Conservation (phyloP, 37 sponge, comb jelly and placozoan genomes). For the Cliona cf. orientalis region DNA sequence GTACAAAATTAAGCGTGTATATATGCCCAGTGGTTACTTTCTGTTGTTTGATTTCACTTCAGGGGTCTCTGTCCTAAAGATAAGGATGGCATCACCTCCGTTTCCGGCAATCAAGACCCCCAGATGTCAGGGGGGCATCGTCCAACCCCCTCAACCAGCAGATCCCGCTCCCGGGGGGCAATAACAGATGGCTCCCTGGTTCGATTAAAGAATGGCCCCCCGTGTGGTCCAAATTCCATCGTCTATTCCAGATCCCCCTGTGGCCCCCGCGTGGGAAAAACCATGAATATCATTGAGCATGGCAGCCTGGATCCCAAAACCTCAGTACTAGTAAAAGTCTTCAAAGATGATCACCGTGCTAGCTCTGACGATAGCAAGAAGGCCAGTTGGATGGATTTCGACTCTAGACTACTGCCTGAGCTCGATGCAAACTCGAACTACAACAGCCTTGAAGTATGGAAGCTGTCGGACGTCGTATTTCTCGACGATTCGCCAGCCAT, state of each 20-base stretch:
- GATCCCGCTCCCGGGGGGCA: not conserved
- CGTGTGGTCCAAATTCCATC: slow-evolving; percentile 58
- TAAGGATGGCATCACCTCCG: not conserved
- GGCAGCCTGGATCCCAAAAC: slow-evolving; percentile 45
- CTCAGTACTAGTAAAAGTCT: slow-evolving; percentile 48
- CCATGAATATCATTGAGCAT: slow-evolving; percentile 54
- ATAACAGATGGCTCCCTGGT: slow-evolving; percentile 72
- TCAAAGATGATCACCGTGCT: slow-evolving; percentile 1
- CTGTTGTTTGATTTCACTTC: not conserved
- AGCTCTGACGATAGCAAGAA: not conserved
- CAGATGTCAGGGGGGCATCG: not conserved
- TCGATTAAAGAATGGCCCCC: slow-evolving; percentile 70
- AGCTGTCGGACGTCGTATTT: slow-evolving; percentile 62
- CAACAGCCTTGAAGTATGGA: slow-evolving; percentile 59
- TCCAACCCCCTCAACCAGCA: not conserved
- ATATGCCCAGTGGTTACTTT: not conserved
- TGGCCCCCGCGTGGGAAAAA: slow-evolving; percentile 63
- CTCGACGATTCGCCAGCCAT: slow-evolving; percentile 72
- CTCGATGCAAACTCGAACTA: not conserved
- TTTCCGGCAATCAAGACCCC: not conserved
- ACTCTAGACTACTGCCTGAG: not conserved
- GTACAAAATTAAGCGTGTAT: not conserved
- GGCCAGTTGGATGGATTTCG: not conserved
- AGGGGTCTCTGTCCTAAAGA: slow-evolving; percentile 77
- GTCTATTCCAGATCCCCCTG: slow-evolving; percentile 43